These are phyloP conservation scores for Melanerpes aurifrons DNA, from an alignment of 2,113 vertebrate species.

Conservation along the genomic window DNA sequence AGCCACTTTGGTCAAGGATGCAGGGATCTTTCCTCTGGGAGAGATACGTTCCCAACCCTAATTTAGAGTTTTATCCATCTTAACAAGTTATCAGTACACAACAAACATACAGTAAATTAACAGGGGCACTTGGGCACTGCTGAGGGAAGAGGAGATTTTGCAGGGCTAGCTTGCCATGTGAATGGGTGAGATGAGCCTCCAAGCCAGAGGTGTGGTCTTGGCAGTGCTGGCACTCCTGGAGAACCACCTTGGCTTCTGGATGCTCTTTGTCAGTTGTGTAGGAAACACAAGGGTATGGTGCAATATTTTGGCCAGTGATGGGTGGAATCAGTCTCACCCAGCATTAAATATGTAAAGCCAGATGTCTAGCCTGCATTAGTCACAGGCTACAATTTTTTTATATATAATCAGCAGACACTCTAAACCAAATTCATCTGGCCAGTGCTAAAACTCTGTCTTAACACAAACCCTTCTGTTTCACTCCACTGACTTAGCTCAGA, in stretches of 20 bases:
- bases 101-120: background rate
- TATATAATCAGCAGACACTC: background rate
- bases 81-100: background rate
- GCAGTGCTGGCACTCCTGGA: rapidly evolving
- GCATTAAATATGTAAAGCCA: background rate
- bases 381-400: background rate
- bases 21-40: background rate
- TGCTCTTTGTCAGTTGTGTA: background rate
- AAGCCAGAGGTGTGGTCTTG: rapidly evolving
- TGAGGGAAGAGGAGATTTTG: background rate
- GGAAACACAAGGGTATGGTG: background rate
- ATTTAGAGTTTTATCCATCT: background rate
- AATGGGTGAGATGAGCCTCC: background rate
- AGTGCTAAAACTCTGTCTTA: conserved; percentile 15
- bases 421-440: conserved; percentile 30
- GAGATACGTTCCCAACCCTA: background rate
- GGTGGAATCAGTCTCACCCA: background rate
- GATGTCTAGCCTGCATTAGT: background rate
- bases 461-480: conserved; percentile 19
- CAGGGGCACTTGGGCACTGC: rapidly evolving
- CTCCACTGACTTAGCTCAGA: conserved; percentile 32
- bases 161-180: background rate
- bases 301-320: background rate
- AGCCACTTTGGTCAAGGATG: background rate
- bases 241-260: background rate